Evolutionary conservation across 2,113 vertebrate genomes (phyloP).

Genomic region (Pica pica): DNA sequence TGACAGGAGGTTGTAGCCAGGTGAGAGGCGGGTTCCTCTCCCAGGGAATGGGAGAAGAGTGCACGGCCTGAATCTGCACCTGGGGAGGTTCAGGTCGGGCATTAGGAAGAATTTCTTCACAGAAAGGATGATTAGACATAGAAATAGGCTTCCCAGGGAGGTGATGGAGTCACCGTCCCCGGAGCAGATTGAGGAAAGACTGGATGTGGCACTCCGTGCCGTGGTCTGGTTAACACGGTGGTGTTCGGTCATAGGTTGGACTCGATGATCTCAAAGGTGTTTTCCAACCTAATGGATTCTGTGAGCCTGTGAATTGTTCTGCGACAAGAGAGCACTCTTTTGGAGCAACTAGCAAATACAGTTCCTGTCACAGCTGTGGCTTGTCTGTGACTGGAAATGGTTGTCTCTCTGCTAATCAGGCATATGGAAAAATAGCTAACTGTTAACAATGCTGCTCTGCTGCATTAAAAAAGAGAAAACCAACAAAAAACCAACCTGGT

Average conservation of each 20-base stretch:
- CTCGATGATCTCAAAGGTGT: not conserved
- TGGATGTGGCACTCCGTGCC: not conserved
- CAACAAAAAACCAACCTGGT: not conserved
- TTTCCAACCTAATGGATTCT: not conserved
- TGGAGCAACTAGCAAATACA: not conserved
- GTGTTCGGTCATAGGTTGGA: not conserved
- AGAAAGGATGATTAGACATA: accelerated
- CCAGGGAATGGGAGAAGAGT: not conserved
- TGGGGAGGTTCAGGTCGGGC: not conserved
- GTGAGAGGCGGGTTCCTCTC: not conserved
- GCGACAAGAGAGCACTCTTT: not conserved
- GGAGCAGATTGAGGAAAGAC: not conserved
- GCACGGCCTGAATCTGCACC: accelerated
- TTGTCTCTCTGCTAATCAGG: not conserved
- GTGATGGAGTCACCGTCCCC: no score
- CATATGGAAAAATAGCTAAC: not conserved
- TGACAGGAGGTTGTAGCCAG: accelerated
- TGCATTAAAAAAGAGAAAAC: not conserved
- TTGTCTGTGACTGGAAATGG: accelerated
- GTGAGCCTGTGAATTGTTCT: not conserved
- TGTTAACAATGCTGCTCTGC: not conserved
- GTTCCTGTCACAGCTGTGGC: not conserved
- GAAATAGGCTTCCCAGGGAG: not conserved
- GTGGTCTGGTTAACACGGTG: accelerated
- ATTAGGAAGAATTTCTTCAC: not conserved